A percentile compares a stretch with the other conserved stretches of the same genome.
Evolutionary conservation across 2,888 invertebrate species (phyloP).

Genomic region (Lasiommata megera): DNA sequence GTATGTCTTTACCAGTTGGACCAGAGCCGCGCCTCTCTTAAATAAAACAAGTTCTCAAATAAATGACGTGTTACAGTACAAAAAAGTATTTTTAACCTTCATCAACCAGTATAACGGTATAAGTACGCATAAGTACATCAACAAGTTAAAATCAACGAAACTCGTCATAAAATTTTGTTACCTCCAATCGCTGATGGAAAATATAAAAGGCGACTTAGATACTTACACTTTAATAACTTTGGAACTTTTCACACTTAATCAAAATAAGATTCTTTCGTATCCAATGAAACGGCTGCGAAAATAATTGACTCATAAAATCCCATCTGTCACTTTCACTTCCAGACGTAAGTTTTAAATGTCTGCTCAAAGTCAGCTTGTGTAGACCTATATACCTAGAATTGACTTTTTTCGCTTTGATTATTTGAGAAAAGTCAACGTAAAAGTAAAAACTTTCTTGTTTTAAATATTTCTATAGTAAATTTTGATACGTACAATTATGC

Average conservation of each 20-base stretch:
- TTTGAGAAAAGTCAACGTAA: no score
- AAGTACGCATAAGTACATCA: not conserved
- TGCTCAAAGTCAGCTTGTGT: not conserved
- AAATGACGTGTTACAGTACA: no score
- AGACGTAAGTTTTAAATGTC: not conserved
- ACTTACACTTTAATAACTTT: slow-evolving; percentile 4
- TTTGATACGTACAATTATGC: no score
- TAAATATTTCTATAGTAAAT: no score
- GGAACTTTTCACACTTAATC: slow-evolving; percentile 1
- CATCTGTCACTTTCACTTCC: not conserved
- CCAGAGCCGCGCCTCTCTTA: no score
- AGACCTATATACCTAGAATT: no score
- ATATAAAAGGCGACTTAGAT: slow-evolving; percentile 3
- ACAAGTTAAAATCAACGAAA: not conserved
- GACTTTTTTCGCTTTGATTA: no score
- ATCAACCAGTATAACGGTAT: no score
- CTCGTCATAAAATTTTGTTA: not conserved
- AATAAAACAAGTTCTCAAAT: no score
- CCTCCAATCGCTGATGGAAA: not conserved
- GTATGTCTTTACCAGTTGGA: no score
- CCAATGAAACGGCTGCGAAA: not conserved
- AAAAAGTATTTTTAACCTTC: no score
- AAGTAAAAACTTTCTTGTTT: no score
- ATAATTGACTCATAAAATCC: slow-evolving; percentile 1
- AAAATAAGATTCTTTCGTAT: not conserved